Evolutionary conservation across 2,888 invertebrate genomes (phyloP), one percentile per base, ranked within the genome.

Genomic region (Neuroscelio doddi): DNA sequence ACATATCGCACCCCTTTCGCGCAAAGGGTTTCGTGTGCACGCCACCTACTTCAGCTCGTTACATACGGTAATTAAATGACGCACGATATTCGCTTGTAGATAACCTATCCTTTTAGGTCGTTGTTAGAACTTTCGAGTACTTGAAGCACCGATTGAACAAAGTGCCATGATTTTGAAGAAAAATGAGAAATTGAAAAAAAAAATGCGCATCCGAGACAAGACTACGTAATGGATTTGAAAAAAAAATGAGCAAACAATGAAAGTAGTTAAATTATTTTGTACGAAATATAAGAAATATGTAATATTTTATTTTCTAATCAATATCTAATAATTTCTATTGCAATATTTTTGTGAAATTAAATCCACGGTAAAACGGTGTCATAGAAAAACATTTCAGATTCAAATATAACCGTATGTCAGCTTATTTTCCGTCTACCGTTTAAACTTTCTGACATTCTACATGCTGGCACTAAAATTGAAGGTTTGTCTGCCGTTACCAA

Each of bases 1-100:
- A 72, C 73, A 73, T 74, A 75, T 76, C 69, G 75, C 77, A 72
- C 75, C 72, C 74, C 69, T 64, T 71, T 69, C 64, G 63, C 58
- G 52, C 61, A 64, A 72, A 69, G 72, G 73, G 71, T 78, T 80
- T 80, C 81, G 82, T 80, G 81, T 64, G 75, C 83, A 81, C 81
- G 82, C 78, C 77, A 82, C 71, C 78, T 77, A 83, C 82, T 83
- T 75, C 79, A 83, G 82, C 82, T 83, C 80, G 83, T 83, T 83
- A 82, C 81, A 79, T 74, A 78, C 79, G 78, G 78, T 83, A 83
- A 83, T 83, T 83, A 83, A 83, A 83, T 80, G 80, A 82, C 81
- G 79, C 83, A 83, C 82, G 82, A 81, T 79, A 81, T 78, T 50
- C 32, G 55, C 76, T 76, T 68, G 47, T 47, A 57, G 39, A 45